Conservation (phyloP, 2,113 vertebrate genomes). For the Psittacara wagleri region DNA sequence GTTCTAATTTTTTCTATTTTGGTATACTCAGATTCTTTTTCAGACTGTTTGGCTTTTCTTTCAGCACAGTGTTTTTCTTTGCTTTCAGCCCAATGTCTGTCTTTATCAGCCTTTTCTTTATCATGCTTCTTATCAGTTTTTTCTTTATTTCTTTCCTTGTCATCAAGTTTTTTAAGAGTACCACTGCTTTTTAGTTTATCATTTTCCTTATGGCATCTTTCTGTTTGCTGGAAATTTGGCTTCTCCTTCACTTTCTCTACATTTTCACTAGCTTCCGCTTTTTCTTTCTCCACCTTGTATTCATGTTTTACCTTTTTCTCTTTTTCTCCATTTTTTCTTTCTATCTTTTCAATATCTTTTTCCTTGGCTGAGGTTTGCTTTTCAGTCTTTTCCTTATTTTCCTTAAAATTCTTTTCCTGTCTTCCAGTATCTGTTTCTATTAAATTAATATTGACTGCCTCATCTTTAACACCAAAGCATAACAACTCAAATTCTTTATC, state of each 20-base stretch:
- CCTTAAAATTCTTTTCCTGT: slow-evolving; percentile 80
- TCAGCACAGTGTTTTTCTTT: slow-evolving; percentile 84
- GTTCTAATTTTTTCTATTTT: slow-evolving; percentile 85
- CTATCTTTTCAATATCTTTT: slow-evolving; percentile 85
- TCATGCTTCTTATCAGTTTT: slow-evolving; percentile 88
- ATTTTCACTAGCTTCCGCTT: slow-evolving; percentile 82
- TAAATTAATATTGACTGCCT: slow-evolving; percentile 8
- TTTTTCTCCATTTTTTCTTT: slow-evolving; percentile 88
- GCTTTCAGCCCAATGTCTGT: slow-evolving; percentile 80
- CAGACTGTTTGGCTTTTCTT: slow-evolving; percentile 84
- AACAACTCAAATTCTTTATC: slow-evolving; percentile 78
- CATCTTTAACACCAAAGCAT: slow-evolving; percentile 66
- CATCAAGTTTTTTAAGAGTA: slow-evolving; percentile 84
- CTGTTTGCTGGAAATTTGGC: slow-evolving; percentile 73
- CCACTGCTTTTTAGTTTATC: slow-evolving; percentile 84
- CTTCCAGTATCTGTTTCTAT: slow-evolving; percentile 81
- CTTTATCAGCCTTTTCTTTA: slow-evolving; percentile 86
- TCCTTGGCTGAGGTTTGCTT: slow-evolving; percentile 84
- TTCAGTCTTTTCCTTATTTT: slow-evolving; percentile 85
- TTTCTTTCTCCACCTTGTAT: slow-evolving; percentile 82
- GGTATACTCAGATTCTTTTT: slow-evolving; percentile 82
- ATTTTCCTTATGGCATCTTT: slow-evolving; percentile 88
- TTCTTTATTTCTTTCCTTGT: slow-evolving; percentile 89
- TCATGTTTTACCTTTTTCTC: slow-evolving; percentile 91
- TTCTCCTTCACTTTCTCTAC: slow-evolving; percentile 85